These are phyloP conservation scores for Helogale parvula DNA, from an alignment of 2,113 vertebrate species.

Conservation along the genomic window DNA sequence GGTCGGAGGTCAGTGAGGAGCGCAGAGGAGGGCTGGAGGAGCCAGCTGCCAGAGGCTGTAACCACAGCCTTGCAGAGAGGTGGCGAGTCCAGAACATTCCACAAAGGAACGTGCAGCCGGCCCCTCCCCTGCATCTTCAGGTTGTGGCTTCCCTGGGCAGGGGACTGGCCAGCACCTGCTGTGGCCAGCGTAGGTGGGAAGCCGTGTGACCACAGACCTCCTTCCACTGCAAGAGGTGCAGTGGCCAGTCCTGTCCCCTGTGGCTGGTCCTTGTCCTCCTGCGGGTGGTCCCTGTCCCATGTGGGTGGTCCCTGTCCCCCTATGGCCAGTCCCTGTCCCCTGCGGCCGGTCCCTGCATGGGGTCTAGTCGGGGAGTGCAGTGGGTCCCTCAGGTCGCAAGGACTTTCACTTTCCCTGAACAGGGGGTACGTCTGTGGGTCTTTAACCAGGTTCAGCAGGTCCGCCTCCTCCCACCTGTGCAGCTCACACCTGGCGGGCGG, in stretches of 20 bases:
- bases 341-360: no score
- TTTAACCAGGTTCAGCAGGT: not conserved
- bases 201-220: no score
- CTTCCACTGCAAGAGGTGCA: no score
- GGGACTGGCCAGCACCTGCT: no score
- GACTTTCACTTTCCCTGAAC: not conserved
- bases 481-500: not conserved
- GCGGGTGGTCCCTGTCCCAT: no score
- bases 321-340: not conserved
- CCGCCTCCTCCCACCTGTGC: not conserved
- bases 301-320: no score
- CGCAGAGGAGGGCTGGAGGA: not conserved
- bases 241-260: no score
- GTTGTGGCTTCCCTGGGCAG: no score
- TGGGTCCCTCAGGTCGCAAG: not conserved
- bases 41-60: not conserved
- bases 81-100: not conserved
- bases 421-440: not conserved
- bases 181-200: no score
- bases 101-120: not conserved
- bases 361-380: not conserved
- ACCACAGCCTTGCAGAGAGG: not conserved
- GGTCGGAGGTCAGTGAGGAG: not conserved
- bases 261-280: no score
- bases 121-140: no score